Conservation (phyloP, 2,888 invertebrate genomes). For the Holacanthella duospinosa region DNA sequence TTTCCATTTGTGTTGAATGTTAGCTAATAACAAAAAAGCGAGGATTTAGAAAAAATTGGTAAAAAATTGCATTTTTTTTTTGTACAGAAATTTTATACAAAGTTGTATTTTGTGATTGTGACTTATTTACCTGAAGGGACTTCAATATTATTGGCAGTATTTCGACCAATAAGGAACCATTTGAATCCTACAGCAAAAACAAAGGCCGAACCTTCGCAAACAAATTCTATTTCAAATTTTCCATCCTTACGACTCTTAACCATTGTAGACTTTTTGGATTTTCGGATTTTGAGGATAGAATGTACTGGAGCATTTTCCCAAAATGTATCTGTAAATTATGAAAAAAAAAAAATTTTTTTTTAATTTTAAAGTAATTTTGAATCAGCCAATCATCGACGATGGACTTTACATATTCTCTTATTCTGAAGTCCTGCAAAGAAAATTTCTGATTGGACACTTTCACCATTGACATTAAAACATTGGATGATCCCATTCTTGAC, state of each 20-base stretch:
- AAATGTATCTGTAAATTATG: not conserved
- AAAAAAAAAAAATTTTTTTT: not conserved
- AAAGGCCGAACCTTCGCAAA: conserved; percentile 8
- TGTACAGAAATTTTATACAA: no score
- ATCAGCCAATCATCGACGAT: not conserved
- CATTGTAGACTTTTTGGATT: not conserved
- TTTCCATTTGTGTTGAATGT: conserved; percentile 1
- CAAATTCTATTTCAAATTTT: not conserved
- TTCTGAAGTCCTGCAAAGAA: conserved; percentile 2
- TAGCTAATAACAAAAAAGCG: not conserved
- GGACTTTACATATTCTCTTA: not conserved
- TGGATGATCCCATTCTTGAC: not conserved
- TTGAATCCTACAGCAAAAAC: conserved; percentile 9
- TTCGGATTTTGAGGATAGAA: not conserved
- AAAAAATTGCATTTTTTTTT: not conserved
- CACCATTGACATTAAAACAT: conserved; percentile 2
- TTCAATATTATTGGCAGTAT: not conserved
- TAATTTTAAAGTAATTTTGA: not conserved
- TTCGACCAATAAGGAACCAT: not conserved
- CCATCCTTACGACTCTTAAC: not conserved
- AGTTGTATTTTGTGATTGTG: no score
- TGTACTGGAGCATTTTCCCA: not conserved
- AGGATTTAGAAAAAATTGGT: conserved; percentile 4
- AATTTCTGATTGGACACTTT: conserved; percentile 1
- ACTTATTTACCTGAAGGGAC: not conserved